Evolutionary conservation across 2,797 vertebrate genomes (phyloP).

Genomic region (Myotis pilosus): DNA sequence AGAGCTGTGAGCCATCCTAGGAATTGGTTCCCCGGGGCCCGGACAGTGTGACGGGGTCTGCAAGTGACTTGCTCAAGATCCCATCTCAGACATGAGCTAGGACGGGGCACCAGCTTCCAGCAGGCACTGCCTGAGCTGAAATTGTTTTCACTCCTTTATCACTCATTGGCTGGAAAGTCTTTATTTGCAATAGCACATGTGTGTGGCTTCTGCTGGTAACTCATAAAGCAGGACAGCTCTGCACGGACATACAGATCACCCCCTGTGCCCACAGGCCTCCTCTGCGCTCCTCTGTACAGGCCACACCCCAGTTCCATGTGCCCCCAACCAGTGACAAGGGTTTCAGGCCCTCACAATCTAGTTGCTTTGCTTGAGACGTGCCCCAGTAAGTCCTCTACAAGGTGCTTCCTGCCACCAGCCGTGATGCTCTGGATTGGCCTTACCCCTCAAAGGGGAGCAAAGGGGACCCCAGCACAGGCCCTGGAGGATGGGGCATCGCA

Average conservation of each 20-base stretch:
- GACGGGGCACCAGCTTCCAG: no score
- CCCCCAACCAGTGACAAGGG: not conserved
- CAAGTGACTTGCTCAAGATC: not conserved
- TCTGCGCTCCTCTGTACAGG: not conserved
- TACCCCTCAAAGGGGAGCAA: not conserved
- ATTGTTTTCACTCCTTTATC: not conserved
- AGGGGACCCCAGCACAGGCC: no score
- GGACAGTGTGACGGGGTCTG: not conserved
- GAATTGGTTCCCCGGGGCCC: no score
- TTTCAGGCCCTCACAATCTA: not conserved
- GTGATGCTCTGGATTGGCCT: not conserved
- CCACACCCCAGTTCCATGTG: fast-evolving
- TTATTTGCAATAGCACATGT: not conserved
- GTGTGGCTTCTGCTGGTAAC: no score
- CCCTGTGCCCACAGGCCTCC: fast-evolving
- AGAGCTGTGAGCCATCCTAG: not conserved
- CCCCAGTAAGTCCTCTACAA: not conserved
- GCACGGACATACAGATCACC: no score
- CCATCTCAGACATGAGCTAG: not conserved
- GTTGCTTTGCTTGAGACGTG: not conserved
- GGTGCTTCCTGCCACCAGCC: not conserved
- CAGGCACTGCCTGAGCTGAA: not conserved
- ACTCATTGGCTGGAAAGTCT: not conserved
- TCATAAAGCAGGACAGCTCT: no score
- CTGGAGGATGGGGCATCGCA: not conserved